Conservation (phyloP, 2,888 invertebrate genomes). For the Eupithecia subumbrata region DNA sequence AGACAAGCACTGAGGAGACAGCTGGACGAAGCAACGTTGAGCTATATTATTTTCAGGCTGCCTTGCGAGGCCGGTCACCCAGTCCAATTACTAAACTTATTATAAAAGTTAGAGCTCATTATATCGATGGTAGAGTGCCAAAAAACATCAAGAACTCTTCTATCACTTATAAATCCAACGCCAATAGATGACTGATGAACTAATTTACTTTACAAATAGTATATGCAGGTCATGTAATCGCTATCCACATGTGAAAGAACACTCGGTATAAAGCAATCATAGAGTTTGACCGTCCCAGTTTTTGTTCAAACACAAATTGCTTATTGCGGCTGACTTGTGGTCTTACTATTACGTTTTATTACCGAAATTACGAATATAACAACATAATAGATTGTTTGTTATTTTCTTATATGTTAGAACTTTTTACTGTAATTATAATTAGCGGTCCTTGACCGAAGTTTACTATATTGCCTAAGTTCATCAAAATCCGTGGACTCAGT, state of each 20-base stretch:
- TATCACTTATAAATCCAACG: background rate
- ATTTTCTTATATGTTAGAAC: conserved; percentile 8
- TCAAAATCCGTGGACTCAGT: background rate
- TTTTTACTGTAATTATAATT: conserved; percentile 9
- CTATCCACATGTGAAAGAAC: conserved; percentile 22
- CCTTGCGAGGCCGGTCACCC: background rate
- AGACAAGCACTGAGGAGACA: background rate
- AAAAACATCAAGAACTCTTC: background rate
- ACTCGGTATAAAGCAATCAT: conserved; percentile 21
- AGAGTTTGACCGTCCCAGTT: conserved; percentile 33
- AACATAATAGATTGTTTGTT: conserved; percentile 22
- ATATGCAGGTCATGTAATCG: conserved; percentile 19
- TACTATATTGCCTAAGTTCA: background rate
- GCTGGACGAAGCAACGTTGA: background rate
- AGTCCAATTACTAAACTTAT: background rate
- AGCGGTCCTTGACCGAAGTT: background rate
- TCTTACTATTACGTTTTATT: conserved; percentile 24
- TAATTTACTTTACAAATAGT: conserved; percentile 3
- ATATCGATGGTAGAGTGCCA: too few species aligned
- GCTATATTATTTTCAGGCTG: background rate
- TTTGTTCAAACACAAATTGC: conserved; percentile 29
- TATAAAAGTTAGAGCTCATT: too few species aligned
- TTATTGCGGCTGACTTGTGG: conserved; percentile 17
- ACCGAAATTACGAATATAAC: conserved; percentile 26
- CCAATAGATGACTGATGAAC: background rate